These are phyloP conservation scores for Craterocephalus amniculus DNA, from an alignment of 2,797 vertebrate genomes.

Conservation along the genomic window DNA sequence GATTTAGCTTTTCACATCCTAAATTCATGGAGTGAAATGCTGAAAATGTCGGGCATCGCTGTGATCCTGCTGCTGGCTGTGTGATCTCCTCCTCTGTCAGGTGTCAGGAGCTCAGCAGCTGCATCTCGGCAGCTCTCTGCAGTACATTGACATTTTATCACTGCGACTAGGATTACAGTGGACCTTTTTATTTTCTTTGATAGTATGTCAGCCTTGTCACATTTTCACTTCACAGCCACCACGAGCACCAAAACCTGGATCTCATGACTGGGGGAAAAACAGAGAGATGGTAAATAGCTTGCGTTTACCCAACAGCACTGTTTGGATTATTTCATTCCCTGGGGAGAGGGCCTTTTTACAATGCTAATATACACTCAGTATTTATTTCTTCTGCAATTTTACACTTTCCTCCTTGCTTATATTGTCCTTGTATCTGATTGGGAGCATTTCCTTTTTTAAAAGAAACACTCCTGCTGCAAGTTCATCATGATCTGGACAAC, in stretches of 20 bases:
- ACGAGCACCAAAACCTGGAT: constrained; percentile 13
- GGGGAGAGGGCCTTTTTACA: no score
- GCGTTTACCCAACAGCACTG: not conserved
- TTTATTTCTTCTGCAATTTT: no score
- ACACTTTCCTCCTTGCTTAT: not conserved
- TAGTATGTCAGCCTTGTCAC: constrained; percentile 55
- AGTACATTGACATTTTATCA: constrained; percentile 57
- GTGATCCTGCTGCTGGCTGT: constrained; percentile 25
- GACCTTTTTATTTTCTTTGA: constrained; percentile 63
- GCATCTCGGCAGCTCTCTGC: constrained; percentile 22
- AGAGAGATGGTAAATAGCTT: no score
- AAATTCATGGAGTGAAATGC: constrained; percentile 30
- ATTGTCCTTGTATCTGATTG: not conserved
- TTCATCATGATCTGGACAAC: not conserved
- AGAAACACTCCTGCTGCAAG: not conserved
- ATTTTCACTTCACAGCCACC: constrained; percentile 43
- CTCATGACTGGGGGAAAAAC: constrained; percentile 21
- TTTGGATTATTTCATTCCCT: not conserved
- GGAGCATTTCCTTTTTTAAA: not conserved
- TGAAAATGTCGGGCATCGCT: constrained; percentile 20
- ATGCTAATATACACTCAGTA: no score
- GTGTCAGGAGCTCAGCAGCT: constrained; percentile 60
- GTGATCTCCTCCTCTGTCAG: constrained; percentile 54
- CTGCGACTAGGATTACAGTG: constrained; percentile 53
- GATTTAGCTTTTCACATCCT: constrained; percentile 16